Evolutionary conservation across 1,140 invertebrate species (phyloP).

Genomic region (Rhysida immarginata): DNA sequence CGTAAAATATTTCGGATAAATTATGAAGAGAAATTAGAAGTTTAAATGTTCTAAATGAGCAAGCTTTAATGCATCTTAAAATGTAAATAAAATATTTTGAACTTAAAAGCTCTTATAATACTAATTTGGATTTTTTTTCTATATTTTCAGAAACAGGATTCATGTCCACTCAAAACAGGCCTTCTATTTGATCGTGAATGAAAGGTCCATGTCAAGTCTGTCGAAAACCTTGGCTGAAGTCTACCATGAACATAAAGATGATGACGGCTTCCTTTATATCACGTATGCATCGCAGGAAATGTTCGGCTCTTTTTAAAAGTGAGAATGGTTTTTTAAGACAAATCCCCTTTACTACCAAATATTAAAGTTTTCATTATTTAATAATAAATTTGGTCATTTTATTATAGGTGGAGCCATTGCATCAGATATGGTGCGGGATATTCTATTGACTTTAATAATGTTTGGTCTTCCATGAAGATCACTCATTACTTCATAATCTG

Average conservation of each 20-base stretch:
- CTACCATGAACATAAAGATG: constrained; percentile 53
- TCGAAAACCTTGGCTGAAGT: constrained; percentile 62
- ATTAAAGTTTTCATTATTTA: too few species aligned
- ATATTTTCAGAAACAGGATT: constrained; percentile 24
- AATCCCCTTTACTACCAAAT: too few species aligned
- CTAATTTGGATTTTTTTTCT: too few species aligned
- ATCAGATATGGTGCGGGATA: not conserved
- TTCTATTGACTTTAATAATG: not conserved
- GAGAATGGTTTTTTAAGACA: too few species aligned
- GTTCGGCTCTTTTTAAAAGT: constrained; percentile 46
- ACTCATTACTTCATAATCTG: too few species aligned
- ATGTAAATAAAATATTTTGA: not conserved
- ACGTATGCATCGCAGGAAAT: constrained; percentile 78
- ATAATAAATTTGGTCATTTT: too few species aligned
- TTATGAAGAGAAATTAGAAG: too few species aligned
- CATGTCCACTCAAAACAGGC: constrained; percentile 38
- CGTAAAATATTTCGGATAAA: too few species aligned
- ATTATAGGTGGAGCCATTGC: not conserved
- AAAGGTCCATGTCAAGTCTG: constrained; percentile 60
- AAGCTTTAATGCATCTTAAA: too few species aligned
- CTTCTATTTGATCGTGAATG: constrained; percentile 64
- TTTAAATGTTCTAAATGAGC: too few species aligned
- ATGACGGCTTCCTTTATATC: constrained; percentile 69
- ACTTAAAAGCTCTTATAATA: too few species aligned
- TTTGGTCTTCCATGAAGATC: not conserved